Percentiles rank a stretch among this genome's conserved stretches.
These are phyloP conservation scores for Oreocharis arfaki DNA, from an alignment of 2,113 vertebrate species.

Conservation along the genomic window DNA sequence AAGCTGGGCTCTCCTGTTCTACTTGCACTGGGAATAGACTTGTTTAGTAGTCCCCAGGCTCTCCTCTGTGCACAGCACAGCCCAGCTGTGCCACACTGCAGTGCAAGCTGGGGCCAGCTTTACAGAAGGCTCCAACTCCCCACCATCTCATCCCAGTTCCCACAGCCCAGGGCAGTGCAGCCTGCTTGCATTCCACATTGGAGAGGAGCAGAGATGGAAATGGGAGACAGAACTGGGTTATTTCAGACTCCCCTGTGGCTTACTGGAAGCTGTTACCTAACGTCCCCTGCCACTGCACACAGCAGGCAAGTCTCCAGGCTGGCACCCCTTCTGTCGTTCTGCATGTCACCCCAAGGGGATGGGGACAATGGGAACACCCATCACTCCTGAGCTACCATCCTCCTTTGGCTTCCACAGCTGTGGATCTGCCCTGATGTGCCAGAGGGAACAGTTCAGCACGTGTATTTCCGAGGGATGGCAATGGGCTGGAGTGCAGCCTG, in stretches of 20 bases:
- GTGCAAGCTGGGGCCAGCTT: background rate
- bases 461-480: background rate
- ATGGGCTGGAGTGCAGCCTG: background rate
- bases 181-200: rapidly evolving
- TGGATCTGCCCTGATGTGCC: background rate
- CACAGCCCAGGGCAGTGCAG: background rate
- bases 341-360: background rate
- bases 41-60: background rate
- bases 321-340: background rate
- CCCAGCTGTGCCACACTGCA: background rate
- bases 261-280: background rate
- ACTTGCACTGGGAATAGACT: background rate
- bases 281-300: background rate
- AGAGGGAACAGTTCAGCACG: background rate
- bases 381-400: background rate
- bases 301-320: background rate
- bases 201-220: background rate
- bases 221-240: background rate
- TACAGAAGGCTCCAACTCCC: background rate
- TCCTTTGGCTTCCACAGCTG: background rate
- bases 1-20: background rate
- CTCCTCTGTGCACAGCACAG: background rate
- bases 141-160: background rate
- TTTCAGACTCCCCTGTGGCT: background rate
- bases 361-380: background rate